These are phyloP conservation scores for Emydura subglobosa DNA, from an alignment of 2,113 vertebrate species.

Conservation along the genomic window DNA sequence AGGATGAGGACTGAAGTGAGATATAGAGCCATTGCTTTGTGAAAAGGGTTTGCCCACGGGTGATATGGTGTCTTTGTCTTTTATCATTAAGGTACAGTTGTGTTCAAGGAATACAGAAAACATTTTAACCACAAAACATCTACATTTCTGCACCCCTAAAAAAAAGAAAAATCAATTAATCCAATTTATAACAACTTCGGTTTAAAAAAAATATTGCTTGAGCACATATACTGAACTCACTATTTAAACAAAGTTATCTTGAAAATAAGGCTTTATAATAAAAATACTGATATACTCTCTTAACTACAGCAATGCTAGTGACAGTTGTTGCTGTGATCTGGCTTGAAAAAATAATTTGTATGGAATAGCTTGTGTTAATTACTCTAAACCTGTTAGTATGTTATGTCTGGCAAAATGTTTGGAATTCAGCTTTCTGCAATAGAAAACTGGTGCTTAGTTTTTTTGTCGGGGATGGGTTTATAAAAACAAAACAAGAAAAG, in stretches of 20 bases:
- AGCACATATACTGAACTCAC: neutral
- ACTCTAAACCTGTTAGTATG: conserved; percentile 72
- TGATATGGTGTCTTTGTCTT: neutral
- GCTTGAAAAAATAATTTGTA: conserved; percentile 35
- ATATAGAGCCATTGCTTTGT: neutral
- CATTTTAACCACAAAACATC: neutral
- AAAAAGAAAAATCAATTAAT: rapidly evolving
- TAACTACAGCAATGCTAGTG: neutral
- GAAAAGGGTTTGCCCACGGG: neutral
- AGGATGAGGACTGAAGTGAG: neutral
- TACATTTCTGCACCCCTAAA: neutral
- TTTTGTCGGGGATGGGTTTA: conserved; percentile 18
- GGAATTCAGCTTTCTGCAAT: conserved; percentile 50
- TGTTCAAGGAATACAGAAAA: rapidly evolving
- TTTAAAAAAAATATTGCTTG: neutral
- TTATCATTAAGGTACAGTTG: neutral
- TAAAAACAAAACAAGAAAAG: conserved; percentile 70
- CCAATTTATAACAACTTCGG: neutral
- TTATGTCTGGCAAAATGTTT: conserved; percentile 58
- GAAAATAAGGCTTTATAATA: conserved; percentile 42
- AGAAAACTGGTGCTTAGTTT: conserved; percentile 51
- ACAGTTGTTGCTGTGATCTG: conserved; percentile 7
- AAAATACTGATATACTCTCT: neutral
- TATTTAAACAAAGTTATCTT: conserved; percentile 11
- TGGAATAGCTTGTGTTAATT: conserved; percentile 71